phyloP scores from a whole-genome alignment of 2,888 invertebrate species.

The Trichopria drosophilae region DNA sequence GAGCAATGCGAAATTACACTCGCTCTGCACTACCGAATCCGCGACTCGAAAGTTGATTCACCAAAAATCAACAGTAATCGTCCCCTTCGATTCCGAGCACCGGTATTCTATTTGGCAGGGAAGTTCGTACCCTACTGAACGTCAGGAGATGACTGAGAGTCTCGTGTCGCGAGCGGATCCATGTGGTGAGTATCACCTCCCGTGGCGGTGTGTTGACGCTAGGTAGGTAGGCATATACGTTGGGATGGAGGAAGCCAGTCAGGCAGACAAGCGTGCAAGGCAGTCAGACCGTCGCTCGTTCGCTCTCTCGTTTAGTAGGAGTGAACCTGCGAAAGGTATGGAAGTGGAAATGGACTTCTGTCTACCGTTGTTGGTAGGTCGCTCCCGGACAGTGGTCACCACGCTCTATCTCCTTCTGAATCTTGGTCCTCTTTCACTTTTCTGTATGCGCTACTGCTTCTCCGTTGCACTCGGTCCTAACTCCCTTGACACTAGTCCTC shows the following conservation, averaged over 20 bases:
- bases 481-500: conserved; percentile 8
- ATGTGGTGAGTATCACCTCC: conserved; percentile 46
- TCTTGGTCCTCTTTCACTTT: conserved; percentile 19
- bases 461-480: conserved; percentile 17
- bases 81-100: too few species aligned
- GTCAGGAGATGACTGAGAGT: conserved; percentile 54
- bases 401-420: conserved; percentile 27
- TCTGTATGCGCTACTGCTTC: conserved; percentile 7
- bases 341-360: conserved; percentile 49
- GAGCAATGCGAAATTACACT: too few species aligned
- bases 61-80: too few species aligned
- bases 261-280: conserved; percentile 38
- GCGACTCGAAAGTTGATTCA: too few species aligned
- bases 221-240: conserved; percentile 42
- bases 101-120: too few species aligned
- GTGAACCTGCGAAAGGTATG: conserved; percentile 50
- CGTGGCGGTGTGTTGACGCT: conserved; percentile 43
- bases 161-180: conserved; percentile 34
- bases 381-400: too few species aligned
- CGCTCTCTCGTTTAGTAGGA: conserved; percentile 49
- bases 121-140: conserved; percentile 49
- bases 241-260: conserved; percentile 36
- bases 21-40: too few species aligned
- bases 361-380: conserved; percentile 34
- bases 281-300: conserved; percentile 41